Conservation (phyloP, 2,888 invertebrate genomes). For the Zygothrica quintamaculata region DNA sequence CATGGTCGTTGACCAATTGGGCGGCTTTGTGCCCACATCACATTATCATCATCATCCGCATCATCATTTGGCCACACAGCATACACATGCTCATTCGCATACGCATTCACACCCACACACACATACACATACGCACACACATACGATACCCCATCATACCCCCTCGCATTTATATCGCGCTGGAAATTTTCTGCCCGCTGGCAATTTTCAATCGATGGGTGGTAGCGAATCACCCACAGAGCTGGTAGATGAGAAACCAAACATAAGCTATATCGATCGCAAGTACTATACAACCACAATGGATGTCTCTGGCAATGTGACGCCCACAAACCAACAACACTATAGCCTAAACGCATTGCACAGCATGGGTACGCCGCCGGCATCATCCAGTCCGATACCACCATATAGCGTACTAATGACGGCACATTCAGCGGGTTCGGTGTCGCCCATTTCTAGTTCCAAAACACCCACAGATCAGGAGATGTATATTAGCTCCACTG, state of each 20-base stretch:
- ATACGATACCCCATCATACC: slow-evolving; percentile 48
- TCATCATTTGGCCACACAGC: slow-evolving; percentile 50
- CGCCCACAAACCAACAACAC: slow-evolving; percentile 65
- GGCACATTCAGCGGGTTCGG: slow-evolving; percentile 71
- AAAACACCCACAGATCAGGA: slow-evolving; percentile 76
- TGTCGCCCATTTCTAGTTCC: slow-evolving; percentile 68
- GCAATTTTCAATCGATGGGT: slow-evolving; percentile 77
- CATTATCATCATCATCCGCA: slow-evolving; percentile 59
- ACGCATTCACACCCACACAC: slow-evolving; percentile 30
- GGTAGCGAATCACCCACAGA: slow-evolving; percentile 77
- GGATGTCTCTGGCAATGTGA: slow-evolving; percentile 49
- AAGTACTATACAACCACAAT: slow-evolving; percentile 78
- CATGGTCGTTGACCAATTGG: slow-evolving; percentile 62
- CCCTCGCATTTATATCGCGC: slow-evolving; percentile 72
- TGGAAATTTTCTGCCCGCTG: slow-evolving; percentile 70
- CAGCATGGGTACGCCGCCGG: slow-evolving; percentile 76
- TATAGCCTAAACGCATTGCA: slow-evolving; percentile 69
- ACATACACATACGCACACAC: slow-evolving; percentile 39
- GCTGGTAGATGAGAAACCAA: slow-evolving; percentile 81
- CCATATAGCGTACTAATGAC: slow-evolving; percentile 68
- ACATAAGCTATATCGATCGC: slow-evolving; percentile 79
- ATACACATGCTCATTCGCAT: slow-evolving; percentile 42
- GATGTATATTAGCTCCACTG: slow-evolving; percentile 58
- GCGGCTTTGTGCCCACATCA: slow-evolving; percentile 51
- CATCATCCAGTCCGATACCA: slow-evolving; percentile 76